Evolutionary conservation across 2,888 invertebrate genomes (phyloP).

Genomic region (Drosophila rellima): DNA sequence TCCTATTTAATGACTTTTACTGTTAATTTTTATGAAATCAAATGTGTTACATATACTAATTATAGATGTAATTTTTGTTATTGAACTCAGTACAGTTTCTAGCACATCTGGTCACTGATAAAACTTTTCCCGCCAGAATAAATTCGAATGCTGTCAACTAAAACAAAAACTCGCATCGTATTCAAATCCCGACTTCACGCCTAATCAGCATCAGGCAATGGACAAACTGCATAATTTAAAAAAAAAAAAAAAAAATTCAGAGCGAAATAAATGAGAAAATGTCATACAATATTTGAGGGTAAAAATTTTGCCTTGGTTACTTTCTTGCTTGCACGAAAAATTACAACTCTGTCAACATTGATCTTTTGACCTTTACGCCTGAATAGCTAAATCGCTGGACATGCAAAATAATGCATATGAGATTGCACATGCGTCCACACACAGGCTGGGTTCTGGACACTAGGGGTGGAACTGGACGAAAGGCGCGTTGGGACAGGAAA

Average conservation of each 20-base stretch:
- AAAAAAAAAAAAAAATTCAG: conserved; percentile 55
- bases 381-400: conserved; percentile 77
- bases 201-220: conserved; percentile 70
- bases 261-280: conserved; percentile 60
- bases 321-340: conserved; percentile 30
- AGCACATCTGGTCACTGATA: conserved; percentile 29
- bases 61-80: not conserved
- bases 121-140: conserved; percentile 66
- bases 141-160: conserved; percentile 30
- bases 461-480: conserved; percentile 69
- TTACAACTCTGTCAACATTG: conserved; percentile 73
- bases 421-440: conserved; percentile 49
- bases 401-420: conserved; percentile 81
- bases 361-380: conserved; percentile 83
- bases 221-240: conserved; percentile 66
- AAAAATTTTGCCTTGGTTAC: conserved; percentile 36
- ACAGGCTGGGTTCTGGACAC: conserved; percentile 28
- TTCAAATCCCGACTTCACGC: conserved; percentile 78
- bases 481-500: conserved; percentile 49
- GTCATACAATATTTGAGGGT: conserved; percentile 37
- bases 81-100: not conserved
- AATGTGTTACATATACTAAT: not conserved
- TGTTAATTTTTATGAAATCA: not conserved
- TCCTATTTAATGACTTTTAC: too few relatives aligned
- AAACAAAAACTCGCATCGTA: conserved; percentile 50